Conservation (phyloP, 2,113 vertebrate species). For the Tringa solitaria region DNA sequence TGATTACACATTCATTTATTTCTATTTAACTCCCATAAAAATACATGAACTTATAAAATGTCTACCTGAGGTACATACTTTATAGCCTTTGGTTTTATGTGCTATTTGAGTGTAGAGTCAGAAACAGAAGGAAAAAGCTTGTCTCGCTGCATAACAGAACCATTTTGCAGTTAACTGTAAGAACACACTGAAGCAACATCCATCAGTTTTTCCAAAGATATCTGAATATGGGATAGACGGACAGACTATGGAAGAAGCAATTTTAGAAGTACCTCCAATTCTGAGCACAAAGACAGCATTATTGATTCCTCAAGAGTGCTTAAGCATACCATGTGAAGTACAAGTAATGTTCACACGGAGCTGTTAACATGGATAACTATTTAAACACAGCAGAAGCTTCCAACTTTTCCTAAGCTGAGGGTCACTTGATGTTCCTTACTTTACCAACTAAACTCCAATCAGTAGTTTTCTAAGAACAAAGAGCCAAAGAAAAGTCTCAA, state of each 20-base stretch:
- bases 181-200: not conserved
- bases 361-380: not conserved
- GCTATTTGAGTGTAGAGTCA: not conserved
- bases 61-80: not conserved
- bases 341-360: not conserved
- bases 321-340: fast-evolving
- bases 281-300: not conserved
- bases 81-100: not conserved
- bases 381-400: not conserved
- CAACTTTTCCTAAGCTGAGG: not conserved
- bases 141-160: not conserved
- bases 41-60: not conserved
- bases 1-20: not conserved
- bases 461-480: not conserved
- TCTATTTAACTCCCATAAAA: not conserved
- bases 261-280: not conserved
- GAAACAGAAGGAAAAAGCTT: not conserved
- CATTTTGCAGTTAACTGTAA: not conserved
- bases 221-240: not conserved
- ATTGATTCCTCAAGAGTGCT: not conserved
- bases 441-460: not conserved
- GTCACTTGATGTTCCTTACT: not conserved
- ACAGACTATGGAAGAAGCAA: not conserved
- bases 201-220: not conserved
- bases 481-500: not conserved